Conservation (phyloP, 2,113 vertebrate species). For the Silurus glanis region DNA sequence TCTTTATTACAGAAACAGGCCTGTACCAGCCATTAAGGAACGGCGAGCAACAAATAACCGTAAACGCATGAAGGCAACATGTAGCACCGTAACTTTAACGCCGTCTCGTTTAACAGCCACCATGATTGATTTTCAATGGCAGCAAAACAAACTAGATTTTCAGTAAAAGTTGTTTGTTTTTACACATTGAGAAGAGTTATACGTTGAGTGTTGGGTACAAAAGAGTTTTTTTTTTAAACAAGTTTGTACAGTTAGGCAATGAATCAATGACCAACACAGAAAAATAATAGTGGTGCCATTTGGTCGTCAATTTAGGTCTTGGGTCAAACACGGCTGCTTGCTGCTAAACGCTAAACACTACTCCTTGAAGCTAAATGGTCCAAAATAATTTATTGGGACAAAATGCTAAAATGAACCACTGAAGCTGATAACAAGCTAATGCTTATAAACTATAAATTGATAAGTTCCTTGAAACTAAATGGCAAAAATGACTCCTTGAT, state of each 20-base stretch:
- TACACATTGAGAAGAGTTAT: not conserved
- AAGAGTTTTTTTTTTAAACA: not conserved
- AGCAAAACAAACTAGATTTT: too few relatives aligned
- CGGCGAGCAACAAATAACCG: constrained; percentile 29
- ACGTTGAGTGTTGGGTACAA: not conserved
- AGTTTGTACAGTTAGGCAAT: not conserved
- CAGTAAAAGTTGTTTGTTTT: not conserved
- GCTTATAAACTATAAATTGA: too few relatives aligned
- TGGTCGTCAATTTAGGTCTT: not conserved
- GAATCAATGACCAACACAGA: not conserved
- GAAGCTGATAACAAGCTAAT: too few relatives aligned
- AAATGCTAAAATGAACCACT: too few relatives aligned
- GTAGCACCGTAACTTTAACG: not conserved
- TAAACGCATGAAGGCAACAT: constrained; percentile 13
- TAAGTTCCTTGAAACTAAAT: too few relatives aligned
- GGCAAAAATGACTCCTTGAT: too few relatives aligned
- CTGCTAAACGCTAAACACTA: not conserved
- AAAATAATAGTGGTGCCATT: not conserved
- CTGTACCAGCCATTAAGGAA: constrained; percentile 36
- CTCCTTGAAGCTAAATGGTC: not conserved
- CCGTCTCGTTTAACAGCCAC: not conserved
- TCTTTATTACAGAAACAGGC: constrained; percentile 42
- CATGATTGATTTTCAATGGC: constrained; percentile 14
- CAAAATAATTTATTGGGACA: too few relatives aligned
- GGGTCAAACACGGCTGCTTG: not conserved